Conservation (phyloP, 2,797 vertebrate genomes). For the Scyliorhinus canicula region DNA sequence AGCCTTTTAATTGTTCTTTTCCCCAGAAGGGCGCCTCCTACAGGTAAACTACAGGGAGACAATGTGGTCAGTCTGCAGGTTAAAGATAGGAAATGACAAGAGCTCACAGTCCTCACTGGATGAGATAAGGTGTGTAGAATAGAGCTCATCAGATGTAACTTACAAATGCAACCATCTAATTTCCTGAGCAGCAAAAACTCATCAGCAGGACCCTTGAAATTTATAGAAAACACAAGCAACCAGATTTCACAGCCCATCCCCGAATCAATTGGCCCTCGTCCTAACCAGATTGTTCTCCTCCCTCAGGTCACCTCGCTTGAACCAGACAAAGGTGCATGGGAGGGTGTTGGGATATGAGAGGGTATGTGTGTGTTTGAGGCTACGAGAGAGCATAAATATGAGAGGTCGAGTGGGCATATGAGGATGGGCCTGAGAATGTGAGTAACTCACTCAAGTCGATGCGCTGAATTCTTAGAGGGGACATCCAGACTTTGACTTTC, state of each 20-base stretch:
- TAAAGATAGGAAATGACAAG: background rate
- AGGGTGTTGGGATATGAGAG: too few species aligned
- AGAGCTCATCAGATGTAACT: background rate
- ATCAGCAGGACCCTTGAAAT: background rate
- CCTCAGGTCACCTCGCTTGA: background rate
- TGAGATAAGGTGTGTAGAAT: background rate
- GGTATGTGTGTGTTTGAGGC: too few species aligned
- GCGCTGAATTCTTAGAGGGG: background rate
- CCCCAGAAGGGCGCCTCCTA: background rate
- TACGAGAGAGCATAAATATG: too few species aligned
- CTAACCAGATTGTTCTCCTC: background rate
- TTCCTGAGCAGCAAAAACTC: too few species aligned
- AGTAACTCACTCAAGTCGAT: background rate
- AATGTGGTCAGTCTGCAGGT: background rate
- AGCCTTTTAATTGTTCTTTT: background rate
- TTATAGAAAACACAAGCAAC: background rate
- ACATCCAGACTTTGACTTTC: constrained; percentile 70
- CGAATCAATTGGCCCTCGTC: background rate
- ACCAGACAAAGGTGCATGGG: background rate
- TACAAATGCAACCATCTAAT: too few species aligned
- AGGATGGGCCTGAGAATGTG: too few species aligned
- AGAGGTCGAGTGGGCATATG: too few species aligned
- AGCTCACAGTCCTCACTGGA: background rate
- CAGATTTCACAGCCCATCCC: background rate
- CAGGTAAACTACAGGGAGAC: background rate